These are phyloP conservation scores for Heliothis subflexa DNA, from an alignment of 1,140 invertebrate species.

Conservation along the genomic window DNA sequence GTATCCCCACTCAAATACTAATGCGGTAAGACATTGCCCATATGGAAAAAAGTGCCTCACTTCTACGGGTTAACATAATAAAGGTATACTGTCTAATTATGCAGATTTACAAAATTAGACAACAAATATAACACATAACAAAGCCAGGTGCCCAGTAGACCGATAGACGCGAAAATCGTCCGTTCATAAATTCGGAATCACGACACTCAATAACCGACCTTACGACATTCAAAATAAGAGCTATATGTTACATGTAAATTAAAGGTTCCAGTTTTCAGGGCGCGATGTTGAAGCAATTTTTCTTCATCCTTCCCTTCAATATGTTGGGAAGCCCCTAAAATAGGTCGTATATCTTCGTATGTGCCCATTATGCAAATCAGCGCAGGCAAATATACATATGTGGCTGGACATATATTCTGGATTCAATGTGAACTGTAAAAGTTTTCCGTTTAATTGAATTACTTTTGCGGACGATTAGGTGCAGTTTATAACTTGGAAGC, in stretches of 20 bases:
- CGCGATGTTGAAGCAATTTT: conserved; percentile 71
- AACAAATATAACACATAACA: not conserved
- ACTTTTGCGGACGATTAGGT: conserved; percentile 28
- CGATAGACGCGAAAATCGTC: conserved; percentile 40
- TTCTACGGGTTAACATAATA: not conserved
- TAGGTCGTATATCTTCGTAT: conserved; percentile 70
- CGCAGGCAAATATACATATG: conserved; percentile 47
- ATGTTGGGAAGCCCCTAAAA: conserved; percentile 70
- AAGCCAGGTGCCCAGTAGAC: conserved; percentile 19
- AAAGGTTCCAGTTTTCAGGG: conserved; percentile 66
- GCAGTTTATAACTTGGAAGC: conserved; percentile 7
- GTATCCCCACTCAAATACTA: no score
- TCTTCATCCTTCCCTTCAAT: conserved; percentile 74
- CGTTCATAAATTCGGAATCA: conserved; percentile 59
- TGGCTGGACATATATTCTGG: conserved; percentile 44
- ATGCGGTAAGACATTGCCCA: no score
- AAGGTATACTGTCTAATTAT: not conserved
- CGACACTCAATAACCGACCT: conserved; percentile 49
- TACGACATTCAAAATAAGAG: conserved; percentile 49
- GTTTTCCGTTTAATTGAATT: conserved; percentile 39
- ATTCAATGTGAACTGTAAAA: conserved; percentile 37
- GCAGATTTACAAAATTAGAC: conserved; percentile 3
- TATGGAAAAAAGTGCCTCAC: not conserved
- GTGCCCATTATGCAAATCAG: conserved; percentile 73
- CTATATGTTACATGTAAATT: conserved; percentile 64